phyloP scores from a whole-genome alignment of 1,140 invertebrate genomes.

The Phocides pigmalion region DNA sequence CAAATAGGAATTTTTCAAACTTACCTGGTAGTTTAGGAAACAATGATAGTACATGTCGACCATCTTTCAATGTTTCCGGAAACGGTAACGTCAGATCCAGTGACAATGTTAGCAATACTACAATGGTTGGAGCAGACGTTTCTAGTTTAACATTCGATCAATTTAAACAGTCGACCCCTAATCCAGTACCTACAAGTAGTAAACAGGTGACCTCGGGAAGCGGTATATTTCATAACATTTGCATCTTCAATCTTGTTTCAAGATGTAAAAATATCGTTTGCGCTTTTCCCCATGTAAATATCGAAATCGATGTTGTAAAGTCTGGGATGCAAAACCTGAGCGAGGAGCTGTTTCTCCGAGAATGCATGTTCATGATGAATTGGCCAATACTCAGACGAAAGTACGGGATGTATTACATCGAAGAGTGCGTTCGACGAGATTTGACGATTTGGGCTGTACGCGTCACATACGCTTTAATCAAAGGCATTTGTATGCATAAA shows the following conservation, averaged over 20 bases:
- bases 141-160: slow-evolving; percentile 29
- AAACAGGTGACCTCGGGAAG: slow-evolving; percentile 36
- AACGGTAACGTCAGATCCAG: background rate
- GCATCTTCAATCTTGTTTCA: slow-evolving; percentile 54
- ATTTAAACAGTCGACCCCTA: background rate
- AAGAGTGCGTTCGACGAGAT: slow-evolving; percentile 51
- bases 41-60: no score
- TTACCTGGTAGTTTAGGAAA: no score
- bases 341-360: slow-evolving; percentile 51
- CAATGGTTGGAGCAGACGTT: slow-evolving; percentile 5
- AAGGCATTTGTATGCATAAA: background rate
- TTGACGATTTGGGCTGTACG: slow-evolving; percentile 53
- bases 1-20: no score
- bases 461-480: slow-evolving; percentile 49
- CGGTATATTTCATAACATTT: slow-evolving; percentile 51
- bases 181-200: background rate
- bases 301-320: slow-evolving; percentile 26
- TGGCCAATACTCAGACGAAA: slow-evolving; percentile 41
- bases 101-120: background rate
- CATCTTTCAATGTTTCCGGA: slow-evolving; percentile 42
- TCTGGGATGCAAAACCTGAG: slow-evolving; percentile 35
- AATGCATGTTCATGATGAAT: slow-evolving; percentile 50
- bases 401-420: slow-evolving; percentile 54
- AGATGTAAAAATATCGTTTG: slow-evolving; percentile 55
- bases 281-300: slow-evolving; percentile 44